phyloP scores from a whole-genome alignment of 2,888 invertebrate species.

The Acleris cristana region DNA sequence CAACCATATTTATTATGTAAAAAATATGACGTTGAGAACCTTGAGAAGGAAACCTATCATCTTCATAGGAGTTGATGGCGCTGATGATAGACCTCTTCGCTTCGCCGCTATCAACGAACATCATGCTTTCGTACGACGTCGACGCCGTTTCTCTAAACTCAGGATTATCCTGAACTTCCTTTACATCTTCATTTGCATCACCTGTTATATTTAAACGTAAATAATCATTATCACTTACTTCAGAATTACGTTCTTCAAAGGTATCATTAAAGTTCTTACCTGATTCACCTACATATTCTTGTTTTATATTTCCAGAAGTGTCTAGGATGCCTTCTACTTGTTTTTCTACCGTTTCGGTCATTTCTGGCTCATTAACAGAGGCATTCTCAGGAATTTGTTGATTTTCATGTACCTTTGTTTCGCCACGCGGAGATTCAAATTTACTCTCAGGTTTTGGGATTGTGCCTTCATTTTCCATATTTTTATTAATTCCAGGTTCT shows the following conservation, averaged over 20 bases:
- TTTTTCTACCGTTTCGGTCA: background rate
- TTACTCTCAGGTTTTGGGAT: background rate
- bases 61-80: conserved; percentile 70
- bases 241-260: too few species aligned
- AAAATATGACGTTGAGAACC: conserved; percentile 50
- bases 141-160: conserved; percentile 25
- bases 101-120: conserved; percentile 50
- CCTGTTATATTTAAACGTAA: background rate
- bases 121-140: conserved; percentile 48
- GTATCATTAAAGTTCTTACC: conserved; percentile 2
- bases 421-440: background rate
- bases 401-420: background rate
- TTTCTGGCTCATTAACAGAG: background rate
- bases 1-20: background rate
- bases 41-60: conserved; percentile 73
- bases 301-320: background rate
- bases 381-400: background rate
- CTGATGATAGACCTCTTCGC: conserved; percentile 67
- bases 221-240: background rate
- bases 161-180: background rate
- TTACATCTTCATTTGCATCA: conserved; percentile 1
- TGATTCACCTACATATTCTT: background rate
- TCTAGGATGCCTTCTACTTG: background rate
- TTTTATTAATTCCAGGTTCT: conserved; percentile 10
- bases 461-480: background rate